phyloP scores from a whole-genome alignment of 2,113 vertebrate species.

The Patagioenas fasciata region DNA sequence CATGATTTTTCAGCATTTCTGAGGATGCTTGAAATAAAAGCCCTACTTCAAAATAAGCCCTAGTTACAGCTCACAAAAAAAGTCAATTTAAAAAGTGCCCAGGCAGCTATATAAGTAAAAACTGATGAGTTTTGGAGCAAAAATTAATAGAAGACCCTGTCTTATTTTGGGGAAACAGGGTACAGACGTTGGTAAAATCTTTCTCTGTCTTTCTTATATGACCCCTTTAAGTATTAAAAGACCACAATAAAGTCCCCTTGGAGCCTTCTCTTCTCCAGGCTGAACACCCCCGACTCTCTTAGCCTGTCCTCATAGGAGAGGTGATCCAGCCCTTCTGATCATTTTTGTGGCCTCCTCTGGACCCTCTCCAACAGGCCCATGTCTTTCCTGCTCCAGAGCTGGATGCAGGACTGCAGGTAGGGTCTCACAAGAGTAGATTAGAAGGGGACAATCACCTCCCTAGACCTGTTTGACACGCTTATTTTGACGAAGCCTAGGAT shows the following conservation, averaged over 20 bases:
- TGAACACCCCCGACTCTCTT: background rate
- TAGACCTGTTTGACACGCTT: background rate
- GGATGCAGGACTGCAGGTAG: background rate
- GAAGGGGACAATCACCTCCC: background rate
- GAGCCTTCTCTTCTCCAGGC: background rate
- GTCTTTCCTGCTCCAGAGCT: background rate
- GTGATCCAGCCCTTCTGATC: background rate
- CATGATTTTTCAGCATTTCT: no score
- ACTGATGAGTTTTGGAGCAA: no score
- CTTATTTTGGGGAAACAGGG: no score
- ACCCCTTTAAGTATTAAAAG: accelerated
- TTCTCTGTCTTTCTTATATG: background rate
- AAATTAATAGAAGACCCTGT: no score
- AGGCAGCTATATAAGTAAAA: no score
- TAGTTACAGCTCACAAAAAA: no score
- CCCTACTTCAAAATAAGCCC: no score
- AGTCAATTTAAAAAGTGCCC: no score
- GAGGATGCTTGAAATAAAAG: no score
- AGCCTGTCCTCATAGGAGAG: background rate
- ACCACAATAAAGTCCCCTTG: accelerated
- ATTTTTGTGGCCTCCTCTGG: background rate
- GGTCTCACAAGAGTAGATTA: accelerated
- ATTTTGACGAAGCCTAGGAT: background rate
- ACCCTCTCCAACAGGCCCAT: background rate
- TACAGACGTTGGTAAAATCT: background rate